Evolutionary conservation across 2,797 vertebrate species (phyloP).

Genomic region (Dicrostonyx torquatus): DNA sequence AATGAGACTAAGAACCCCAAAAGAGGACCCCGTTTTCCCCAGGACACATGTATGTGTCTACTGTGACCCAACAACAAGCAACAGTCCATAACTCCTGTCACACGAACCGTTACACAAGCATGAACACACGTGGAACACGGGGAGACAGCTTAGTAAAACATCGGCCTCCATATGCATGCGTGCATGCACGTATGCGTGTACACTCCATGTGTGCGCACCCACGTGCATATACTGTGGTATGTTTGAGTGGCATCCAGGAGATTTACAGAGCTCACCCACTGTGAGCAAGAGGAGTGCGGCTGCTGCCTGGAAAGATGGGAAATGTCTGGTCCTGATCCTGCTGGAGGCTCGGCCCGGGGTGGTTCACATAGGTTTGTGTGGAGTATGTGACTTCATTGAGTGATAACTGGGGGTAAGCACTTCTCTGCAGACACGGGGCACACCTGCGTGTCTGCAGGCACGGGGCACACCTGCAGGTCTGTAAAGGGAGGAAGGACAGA

Average conservation of each 20-base stretch:
- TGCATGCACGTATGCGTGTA: background rate
- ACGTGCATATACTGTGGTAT: background rate
- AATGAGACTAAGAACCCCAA: background rate
- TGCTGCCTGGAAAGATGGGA: accelerated
- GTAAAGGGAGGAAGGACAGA: background rate
- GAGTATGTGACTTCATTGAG: accelerated
- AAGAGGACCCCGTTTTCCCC: background rate
- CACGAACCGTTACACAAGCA: background rate
- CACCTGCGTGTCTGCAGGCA: too few relatives aligned
- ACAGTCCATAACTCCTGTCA: accelerated
- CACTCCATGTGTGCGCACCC: background rate
- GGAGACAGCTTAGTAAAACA: background rate
- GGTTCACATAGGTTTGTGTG: too few relatives aligned
- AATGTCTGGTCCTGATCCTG: accelerated
- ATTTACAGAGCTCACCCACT: accelerated
- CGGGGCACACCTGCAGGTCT: accelerated
- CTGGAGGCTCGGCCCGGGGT: accelerated
- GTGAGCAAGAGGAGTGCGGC: too few relatives aligned
- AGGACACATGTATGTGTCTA: background rate
- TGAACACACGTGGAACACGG: background rate
- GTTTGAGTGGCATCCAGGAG: too few relatives aligned
- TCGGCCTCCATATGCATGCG: background rate
- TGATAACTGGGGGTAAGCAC: background rate
- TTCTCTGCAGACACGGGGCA: too few relatives aligned
- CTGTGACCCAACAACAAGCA: accelerated